Conservation (phyloP, 2,113 vertebrate genomes). For the Corynorhinus townsendii region DNA sequence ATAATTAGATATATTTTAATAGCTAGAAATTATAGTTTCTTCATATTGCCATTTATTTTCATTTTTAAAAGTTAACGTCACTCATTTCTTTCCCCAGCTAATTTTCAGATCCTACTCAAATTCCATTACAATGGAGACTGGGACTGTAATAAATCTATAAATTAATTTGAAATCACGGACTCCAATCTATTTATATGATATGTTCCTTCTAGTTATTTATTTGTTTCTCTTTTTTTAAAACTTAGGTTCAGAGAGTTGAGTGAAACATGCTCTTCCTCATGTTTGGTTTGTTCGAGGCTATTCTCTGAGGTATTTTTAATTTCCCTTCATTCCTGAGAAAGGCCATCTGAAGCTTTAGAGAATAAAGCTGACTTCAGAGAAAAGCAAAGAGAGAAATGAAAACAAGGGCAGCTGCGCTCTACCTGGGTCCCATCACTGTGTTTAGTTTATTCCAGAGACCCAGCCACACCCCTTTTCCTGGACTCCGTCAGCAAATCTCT, state of each 20-base stretch:
- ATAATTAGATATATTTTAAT: not conserved
- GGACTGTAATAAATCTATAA: not conserved
- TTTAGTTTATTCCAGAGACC: not conserved
- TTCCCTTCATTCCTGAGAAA: not conserved
- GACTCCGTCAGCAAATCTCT: not conserved
- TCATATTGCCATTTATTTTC: not conserved
- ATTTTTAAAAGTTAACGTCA: constrained; percentile 5
- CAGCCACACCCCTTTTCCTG: not conserved
- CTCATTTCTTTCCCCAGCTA: not conserved
- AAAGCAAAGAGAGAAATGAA: not conserved
- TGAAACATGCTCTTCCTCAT: not conserved
- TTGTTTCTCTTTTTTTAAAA: not conserved
- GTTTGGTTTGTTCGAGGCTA: not conserved
- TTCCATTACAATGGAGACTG: not conserved
- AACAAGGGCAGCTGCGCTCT: not conserved
- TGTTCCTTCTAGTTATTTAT: not conserved
- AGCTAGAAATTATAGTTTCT: not conserved
- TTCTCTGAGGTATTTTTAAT: not conserved
- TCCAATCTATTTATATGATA: not conserved
- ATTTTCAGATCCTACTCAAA: constrained; percentile 10
- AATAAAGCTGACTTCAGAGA: not conserved
- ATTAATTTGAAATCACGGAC: not conserved
- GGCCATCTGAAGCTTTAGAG: not conserved
- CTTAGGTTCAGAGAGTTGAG: not conserved
- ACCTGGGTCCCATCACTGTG: not conserved